Percentiles rank a stretch among this genome's conserved stretches.
Evolutionary conservation across 1,140 invertebrate species (phyloP).

Genomic region (Latrodectus geometricus): DNA sequence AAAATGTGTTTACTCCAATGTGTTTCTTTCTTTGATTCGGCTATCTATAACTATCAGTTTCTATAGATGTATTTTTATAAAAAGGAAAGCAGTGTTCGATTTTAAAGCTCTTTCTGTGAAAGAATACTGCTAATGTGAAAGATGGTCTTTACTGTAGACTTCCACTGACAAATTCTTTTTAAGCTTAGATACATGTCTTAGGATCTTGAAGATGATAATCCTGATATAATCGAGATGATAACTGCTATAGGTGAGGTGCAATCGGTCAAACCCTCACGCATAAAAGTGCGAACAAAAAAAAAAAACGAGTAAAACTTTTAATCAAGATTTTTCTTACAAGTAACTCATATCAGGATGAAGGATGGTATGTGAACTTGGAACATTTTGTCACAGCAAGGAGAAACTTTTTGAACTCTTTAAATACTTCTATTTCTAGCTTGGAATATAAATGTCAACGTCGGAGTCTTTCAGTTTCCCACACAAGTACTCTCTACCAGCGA

Average conservation of each 20-base stretch:
- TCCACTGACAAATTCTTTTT: constrained; percentile 51
- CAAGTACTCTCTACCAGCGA: constrained; percentile 28
- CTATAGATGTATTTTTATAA: constrained; percentile 62
- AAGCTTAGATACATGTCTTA: constrained; percentile 48
- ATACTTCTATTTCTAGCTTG: constrained; percentile 22
- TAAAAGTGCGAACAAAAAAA: constrained; percentile 14
- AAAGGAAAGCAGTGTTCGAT: constrained; percentile 50
- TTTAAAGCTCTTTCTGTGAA: constrained; percentile 61
- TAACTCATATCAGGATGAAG: constrained; percentile 56
- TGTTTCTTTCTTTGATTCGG: constrained; percentile 35
- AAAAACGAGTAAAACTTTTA: constrained; percentile 34
- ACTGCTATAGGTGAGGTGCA: constrained; percentile 60
- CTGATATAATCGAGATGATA: constrained; percentile 56
- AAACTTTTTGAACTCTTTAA: constrained; percentile 28
- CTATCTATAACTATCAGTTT: constrained; percentile 57
- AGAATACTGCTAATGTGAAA: constrained; percentile 51
- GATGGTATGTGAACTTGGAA: constrained; percentile 24
- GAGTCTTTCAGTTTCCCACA: constrained; percentile 47
- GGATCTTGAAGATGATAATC: constrained; percentile 48
- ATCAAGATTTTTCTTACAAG: constrained; percentile 47
- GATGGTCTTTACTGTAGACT: constrained; percentile 28
- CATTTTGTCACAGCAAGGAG: constrained; percentile 16
- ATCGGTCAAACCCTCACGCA: constrained; percentile 56
- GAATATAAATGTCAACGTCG: constrained; percentile 13
- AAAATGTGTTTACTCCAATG: constrained; percentile 19